Base-by-base conservation (phyloP, 2,113 vertebrate species). In the Psettodes erumei region DNA sequence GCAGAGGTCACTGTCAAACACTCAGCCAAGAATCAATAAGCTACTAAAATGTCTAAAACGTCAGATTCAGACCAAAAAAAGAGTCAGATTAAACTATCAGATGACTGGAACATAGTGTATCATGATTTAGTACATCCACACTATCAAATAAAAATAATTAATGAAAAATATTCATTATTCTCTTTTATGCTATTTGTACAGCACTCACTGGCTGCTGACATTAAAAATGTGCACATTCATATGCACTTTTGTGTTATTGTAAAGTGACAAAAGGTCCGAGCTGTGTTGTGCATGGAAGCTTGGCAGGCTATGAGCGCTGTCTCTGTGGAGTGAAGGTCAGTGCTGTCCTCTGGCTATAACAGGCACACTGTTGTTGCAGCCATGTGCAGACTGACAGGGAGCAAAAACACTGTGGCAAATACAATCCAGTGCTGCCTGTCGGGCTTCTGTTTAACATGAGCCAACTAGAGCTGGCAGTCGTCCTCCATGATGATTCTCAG, bases 251-350 rank as follows among this genome's bases (percentile, higher is more conserved):
- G 64, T 66, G 53, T 66, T 37, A 68, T 66, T 79, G 53, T 79
- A 55, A 48, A 71, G 53, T 47, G 69, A 77, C 73, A 85, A 78
- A 81, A 63, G 73, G 71, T 83, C 71, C 27, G 18, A 30, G 40
- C 59, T 6, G 25, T 61, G 65, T 47, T 54, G 79, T 82, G 67
- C 40, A 42, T 54, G 66, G 47, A 27, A 23, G 67, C 43, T 79
- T 33, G 33, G 54, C 82, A 37, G 45, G 64, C 85, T 75, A 40
- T 40, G 70, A 84, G 87, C 59, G 72, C 58, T 54, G 64, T 80
- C 51, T 85, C 59, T 76, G 71, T 70, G 67, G 58, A 81, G 85
- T 87, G 92, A 92, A 93, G 90, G 92, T 92, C 92, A 91, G 71
- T 71, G 77, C 61, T 77, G 80, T 89, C 92, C 91, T 85, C 83